Conservation (phyloP, 2,797 vertebrate species). For the Euthynnus affinis region DNA sequence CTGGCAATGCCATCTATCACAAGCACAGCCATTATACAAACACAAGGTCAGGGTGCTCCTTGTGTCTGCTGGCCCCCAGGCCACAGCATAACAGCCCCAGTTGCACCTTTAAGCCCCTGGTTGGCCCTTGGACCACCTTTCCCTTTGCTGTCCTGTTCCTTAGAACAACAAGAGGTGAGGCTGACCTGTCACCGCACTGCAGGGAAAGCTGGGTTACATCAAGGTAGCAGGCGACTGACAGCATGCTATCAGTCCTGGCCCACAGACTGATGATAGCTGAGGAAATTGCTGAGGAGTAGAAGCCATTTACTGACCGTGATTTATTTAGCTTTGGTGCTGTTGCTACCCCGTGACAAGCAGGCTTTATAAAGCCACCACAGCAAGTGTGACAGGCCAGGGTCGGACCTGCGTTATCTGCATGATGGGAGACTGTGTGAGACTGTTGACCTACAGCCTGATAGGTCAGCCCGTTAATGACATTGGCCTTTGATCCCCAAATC, state of each 20-base stretch:
- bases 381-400: slow-evolving; percentile 52
- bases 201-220: slow-evolving; percentile 17
- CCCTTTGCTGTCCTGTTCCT: neutral
- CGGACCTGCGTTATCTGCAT: slow-evolving; percentile 30
- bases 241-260: slow-evolving; percentile 57
- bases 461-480: slow-evolving; percentile 32
- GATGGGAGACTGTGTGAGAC: slow-evolving; percentile 26
- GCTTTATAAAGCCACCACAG: slow-evolving; percentile 52
- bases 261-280: slow-evolving; percentile 66
- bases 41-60: slow-evolving; percentile 82
- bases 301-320: slow-evolving; percentile 72
- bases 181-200: slow-evolving; percentile 10
- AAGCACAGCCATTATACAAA: slow-evolving; percentile 75
- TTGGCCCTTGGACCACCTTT: slow-evolving; percentile 36
- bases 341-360: slow-evolving; percentile 66
- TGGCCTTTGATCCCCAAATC: slow-evolving; percentile 6
- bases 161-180: slow-evolving; percentile 21
- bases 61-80: slow-evolving; percentile 39
- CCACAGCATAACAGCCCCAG: slow-evolving; percentile 20
- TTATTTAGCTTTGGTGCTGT: slow-evolving; percentile 63
- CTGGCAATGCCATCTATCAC: slow-evolving; percentile 84
- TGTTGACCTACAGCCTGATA: slow-evolving; percentile 7
- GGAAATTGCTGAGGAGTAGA: slow-evolving; percentile 71
- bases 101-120: slow-evolving; percentile 52
- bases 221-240: slow-evolving; percentile 57